phyloP scores from a whole-genome alignment of 1,140 invertebrate species.

The Sarcophaga peregrina region DNA sequence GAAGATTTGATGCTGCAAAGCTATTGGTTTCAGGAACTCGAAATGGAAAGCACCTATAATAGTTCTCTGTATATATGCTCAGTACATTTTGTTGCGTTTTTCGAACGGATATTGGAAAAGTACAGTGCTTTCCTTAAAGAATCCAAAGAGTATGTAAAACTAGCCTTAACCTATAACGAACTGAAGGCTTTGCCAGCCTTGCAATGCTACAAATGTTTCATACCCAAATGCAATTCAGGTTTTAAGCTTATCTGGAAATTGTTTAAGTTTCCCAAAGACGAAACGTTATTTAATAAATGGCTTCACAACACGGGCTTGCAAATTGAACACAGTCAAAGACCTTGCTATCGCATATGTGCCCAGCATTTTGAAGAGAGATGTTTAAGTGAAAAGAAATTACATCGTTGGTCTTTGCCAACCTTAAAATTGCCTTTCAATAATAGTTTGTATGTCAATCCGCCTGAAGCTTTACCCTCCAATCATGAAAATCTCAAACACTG shows the following conservation, averaged over 20 bases:
- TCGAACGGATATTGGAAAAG: neutral
- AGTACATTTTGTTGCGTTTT: neutral
- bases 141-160: neutral
- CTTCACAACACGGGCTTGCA: slow-evolving; percentile 39
- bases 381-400: slow-evolving; percentile 35
- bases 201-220: slow-evolving; percentile 38
- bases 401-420: slow-evolving; percentile 62
- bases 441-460: slow-evolving; percentile 27
- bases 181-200: slow-evolving; percentile 19
- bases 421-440: slow-evolving; percentile 50
- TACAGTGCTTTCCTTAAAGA: neutral
- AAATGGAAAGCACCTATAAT: slow-evolving; percentile 4
- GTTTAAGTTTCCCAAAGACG: slow-evolving; percentile 36
- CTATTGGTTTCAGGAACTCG: neutral
- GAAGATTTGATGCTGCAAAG: slow-evolving; percentile 11
- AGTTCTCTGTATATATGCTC: neutral
- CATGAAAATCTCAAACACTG: slow-evolving; percentile 36
- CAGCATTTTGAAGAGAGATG: slow-evolving; percentile 45
- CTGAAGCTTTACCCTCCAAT: slow-evolving; percentile 55
- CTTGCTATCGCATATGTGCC: slow-evolving; percentile 40
- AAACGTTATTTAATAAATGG: slow-evolving; percentile 40
- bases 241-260: slow-evolving; percentile 37
- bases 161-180: neutral
- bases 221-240: slow-evolving; percentile 41
- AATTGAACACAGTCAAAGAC: slow-evolving; percentile 11